Percentiles rank a stretch among this genome's conserved stretches.
Conservation (phyloP, 2,113 vertebrate species). For the Xiphophorus maculatus region DNA sequence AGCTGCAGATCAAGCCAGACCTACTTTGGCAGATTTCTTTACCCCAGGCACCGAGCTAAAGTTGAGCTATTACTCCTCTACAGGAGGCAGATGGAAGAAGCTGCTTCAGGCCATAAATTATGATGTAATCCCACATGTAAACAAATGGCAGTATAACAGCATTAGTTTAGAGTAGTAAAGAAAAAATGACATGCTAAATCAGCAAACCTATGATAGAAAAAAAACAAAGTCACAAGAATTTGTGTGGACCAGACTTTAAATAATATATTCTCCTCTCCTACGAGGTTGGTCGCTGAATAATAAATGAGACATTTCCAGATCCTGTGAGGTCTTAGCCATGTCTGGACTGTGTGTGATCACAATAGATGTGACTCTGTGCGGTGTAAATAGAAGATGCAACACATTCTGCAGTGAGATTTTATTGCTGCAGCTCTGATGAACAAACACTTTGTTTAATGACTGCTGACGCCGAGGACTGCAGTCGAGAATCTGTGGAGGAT, state of each 20-base stretch:
- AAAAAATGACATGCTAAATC: not conserved
- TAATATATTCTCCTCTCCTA: slow-evolving; percentile 7
- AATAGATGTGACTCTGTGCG: slow-evolving; percentile 25
- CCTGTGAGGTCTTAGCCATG: slow-evolving; percentile 45
- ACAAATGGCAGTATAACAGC: not conserved
- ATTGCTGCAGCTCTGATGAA: slow-evolving; percentile 11
- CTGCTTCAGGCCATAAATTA: slow-evolving; percentile 23
- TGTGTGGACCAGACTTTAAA: slow-evolving; percentile 10
- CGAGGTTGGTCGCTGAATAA: slow-evolving; percentile 17
- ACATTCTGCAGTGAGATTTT: slow-evolving; percentile 34
- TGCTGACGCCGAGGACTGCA: not conserved
- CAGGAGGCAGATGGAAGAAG: slow-evolving; percentile 19
- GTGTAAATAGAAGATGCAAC: slow-evolving; percentile 39
- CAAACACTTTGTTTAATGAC: slow-evolving; percentile 15
- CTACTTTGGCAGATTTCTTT: slow-evolving; percentile 60
- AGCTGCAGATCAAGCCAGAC: slow-evolving; percentile 62
- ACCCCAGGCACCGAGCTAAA: slow-evolving; percentile 17
- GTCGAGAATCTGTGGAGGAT: not conserved
- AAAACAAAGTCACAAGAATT: not conserved
- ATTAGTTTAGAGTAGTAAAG: not conserved
- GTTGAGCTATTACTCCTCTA: slow-evolving; percentile 15
- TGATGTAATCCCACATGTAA: slow-evolving; percentile 18
- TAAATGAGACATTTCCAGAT: slow-evolving; percentile 58
- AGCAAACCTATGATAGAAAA: not conserved
- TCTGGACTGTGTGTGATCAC: slow-evolving; percentile 5